These are phyloP conservation scores for Leptinotarsa texana DNA, from an alignment of 1,140 invertebrate species.

Conservation along the genomic window DNA sequence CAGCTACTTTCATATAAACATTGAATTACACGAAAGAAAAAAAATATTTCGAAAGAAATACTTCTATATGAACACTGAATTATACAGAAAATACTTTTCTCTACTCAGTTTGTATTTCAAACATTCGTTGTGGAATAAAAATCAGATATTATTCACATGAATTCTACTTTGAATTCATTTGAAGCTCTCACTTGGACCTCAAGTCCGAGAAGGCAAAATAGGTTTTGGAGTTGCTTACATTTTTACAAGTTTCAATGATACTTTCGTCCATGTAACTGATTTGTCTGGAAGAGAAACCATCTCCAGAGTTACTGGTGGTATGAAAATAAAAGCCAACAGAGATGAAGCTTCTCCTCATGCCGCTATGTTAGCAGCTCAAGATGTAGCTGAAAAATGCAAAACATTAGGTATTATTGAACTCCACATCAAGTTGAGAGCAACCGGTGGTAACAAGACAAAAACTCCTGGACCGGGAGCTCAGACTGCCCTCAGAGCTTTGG, in stretches of 20 bases:
- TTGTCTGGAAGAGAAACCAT: constrained; percentile 99
- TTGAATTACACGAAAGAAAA: too few relatives aligned
- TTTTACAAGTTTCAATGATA: constrained; percentile 99
- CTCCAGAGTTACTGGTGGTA: constrained; percentile 91
- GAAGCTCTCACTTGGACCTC: constrained; percentile 95
- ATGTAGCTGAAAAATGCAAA: constrained; percentile 99
- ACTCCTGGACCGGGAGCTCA: constrained; percentile 98
- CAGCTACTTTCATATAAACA: too few relatives aligned
- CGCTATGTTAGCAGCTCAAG: constrained; percentile 60
- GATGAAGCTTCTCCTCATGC: neutral
- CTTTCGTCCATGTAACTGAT: constrained; percentile 99
- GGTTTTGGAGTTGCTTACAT: constrained; percentile 99
- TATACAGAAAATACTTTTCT: too few relatives aligned
- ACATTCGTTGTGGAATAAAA: too few relatives aligned
- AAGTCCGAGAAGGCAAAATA: constrained; percentile 95
- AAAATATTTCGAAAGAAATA: too few relatives aligned
- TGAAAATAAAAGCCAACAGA: neutral
- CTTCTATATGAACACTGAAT: too few relatives aligned
- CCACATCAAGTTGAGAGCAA: constrained; percentile 97
- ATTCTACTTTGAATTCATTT: too few relatives aligned
- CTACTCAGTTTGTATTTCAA: too few relatives aligned
- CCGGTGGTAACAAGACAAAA: constrained; percentile 97
- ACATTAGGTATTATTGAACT: constrained; percentile 94
- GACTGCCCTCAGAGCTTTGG: constrained; percentile 94
- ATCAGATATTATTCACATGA: too few relatives aligned